phyloP scores from a whole-genome alignment of 2,888 invertebrate species.

The Epirrhoe tristata region DNA sequence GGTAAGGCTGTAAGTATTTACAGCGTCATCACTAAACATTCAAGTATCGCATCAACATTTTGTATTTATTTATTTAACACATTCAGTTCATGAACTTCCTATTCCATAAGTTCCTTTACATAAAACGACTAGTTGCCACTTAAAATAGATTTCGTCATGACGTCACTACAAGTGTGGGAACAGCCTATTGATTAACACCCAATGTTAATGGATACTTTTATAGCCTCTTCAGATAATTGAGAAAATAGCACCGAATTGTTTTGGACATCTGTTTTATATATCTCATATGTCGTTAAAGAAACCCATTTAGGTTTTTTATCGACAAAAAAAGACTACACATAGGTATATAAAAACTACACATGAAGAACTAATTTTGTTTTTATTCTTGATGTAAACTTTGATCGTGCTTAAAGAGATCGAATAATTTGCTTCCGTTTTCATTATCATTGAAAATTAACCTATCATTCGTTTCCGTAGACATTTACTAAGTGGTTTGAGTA shows the following conservation, averaged over 20 bases:
- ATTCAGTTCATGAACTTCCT: constrained; percentile 22
- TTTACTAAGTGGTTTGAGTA: too few species aligned
- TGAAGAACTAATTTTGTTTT: neutral
- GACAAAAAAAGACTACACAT: neutral
- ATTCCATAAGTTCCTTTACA: constrained; percentile 33
- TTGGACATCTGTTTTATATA: constrained; percentile 35
- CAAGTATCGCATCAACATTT: constrained; percentile 7
- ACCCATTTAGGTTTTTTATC: neutral
- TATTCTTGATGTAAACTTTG: neutral
- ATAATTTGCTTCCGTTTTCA: constrained; percentile 10
- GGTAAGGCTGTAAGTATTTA: constrained; percentile 5
- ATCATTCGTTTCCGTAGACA: constrained; percentile 10
- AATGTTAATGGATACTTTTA: constrained; percentile 57
- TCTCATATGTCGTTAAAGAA: constrained; percentile 5
- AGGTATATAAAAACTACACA: neutral
- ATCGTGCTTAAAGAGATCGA: too few species aligned
- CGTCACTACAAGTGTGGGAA: constrained; percentile 69
- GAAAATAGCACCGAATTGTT: constrained; percentile 31
- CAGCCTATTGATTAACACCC: constrained; percentile 64
- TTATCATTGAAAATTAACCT: constrained; percentile 1
- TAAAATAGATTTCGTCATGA: constrained; percentile 48
- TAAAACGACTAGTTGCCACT: constrained; percentile 41
- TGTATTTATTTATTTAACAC: too few species aligned
- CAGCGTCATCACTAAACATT: constrained; percentile 17
- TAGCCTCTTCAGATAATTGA: constrained; percentile 45